Percentiles rank a stretch among this genome's conserved stretches.
These are phyloP conservation scores for Orchestes rusci DNA, from an alignment of 2,888 invertebrate species.

Conservation along the genomic window DNA sequence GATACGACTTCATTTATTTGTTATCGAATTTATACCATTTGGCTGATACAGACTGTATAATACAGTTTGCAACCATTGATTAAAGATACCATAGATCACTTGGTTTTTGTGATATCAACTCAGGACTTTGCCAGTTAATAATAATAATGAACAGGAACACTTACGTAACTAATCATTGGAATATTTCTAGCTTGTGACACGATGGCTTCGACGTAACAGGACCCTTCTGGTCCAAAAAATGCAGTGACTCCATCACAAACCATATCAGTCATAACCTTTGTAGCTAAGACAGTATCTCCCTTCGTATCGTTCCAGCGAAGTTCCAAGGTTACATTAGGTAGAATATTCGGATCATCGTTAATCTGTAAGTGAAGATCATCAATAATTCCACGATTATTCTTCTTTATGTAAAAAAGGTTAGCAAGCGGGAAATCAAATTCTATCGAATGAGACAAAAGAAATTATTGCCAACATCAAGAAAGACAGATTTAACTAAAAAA, in stretches of 20 bases:
- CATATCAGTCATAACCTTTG: constrained; percentile 81
- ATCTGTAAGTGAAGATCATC: constrained; percentile 47
- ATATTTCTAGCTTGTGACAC: constrained; percentile 89
- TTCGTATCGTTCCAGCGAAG: constrained; percentile 78
- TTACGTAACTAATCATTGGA: constrained; percentile 96
- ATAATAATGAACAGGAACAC: constrained; percentile 42
- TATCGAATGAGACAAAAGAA: too few relatives aligned
- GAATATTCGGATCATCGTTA: constrained; percentile 58
- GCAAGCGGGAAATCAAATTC: too few relatives aligned
- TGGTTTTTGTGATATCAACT: neutral
- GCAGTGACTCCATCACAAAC: constrained; percentile 83
- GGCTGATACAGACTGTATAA: too few relatives aligned
- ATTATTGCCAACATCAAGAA: too few relatives aligned
- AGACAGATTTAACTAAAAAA: too few relatives aligned
- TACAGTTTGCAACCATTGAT: too few relatives aligned
- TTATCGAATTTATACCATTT: too few relatives aligned
- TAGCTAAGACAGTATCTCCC: constrained; percentile 78
- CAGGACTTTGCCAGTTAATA: neutral
- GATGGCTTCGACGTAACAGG: constrained; percentile 90
- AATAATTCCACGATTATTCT: too few relatives aligned
- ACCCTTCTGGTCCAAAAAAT: constrained; percentile 93
- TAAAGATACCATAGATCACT: too few relatives aligned
- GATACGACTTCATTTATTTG: too few relatives aligned
- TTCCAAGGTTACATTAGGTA: constrained; percentile 66
- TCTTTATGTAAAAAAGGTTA: too few relatives aligned